Conservation (phyloP, 2,888 invertebrate species). For the Drosophila recens region DNA sequence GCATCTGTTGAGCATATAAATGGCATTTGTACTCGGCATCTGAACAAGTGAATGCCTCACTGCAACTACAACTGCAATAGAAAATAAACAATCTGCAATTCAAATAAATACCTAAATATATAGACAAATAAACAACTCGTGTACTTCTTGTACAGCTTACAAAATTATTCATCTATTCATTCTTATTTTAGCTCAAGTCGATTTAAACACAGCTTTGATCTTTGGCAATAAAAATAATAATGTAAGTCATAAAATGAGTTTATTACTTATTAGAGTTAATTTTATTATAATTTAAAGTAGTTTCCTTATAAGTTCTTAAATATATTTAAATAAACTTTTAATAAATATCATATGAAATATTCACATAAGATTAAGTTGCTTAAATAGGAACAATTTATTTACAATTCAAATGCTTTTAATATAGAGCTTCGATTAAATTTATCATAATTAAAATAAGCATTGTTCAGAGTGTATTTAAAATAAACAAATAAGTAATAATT, state of each 20-base stretch:
- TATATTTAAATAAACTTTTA: not conserved
- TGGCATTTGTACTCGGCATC: constrained; percentile 36
- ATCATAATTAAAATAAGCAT: not conserved
- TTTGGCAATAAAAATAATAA: no score
- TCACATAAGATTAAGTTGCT: not conserved
- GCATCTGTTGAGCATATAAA: constrained; percentile 39
- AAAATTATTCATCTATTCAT: not conserved
- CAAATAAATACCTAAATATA: constrained; percentile 14
- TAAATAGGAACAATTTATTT: no score
- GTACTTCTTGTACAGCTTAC: not conserved
- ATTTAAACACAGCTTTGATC: no score
- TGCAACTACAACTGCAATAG: not conserved
- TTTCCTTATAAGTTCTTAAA: no score
- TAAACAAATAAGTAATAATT: not conserved
- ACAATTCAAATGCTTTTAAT: not conserved
- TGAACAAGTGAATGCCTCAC: constrained; percentile 5
- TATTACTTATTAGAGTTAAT: no score
- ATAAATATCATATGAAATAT: not conserved
- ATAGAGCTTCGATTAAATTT: not conserved
- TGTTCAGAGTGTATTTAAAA: not conserved
- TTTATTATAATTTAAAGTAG: no score
- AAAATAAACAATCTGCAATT: constrained; percentile 22
- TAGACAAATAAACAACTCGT: constrained; percentile 12
- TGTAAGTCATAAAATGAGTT: no score
- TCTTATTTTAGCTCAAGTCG: not conserved